Evolutionary conservation across 2,888 invertebrate genomes (phyloP).

Genomic region (Tethea ocularis): DNA sequence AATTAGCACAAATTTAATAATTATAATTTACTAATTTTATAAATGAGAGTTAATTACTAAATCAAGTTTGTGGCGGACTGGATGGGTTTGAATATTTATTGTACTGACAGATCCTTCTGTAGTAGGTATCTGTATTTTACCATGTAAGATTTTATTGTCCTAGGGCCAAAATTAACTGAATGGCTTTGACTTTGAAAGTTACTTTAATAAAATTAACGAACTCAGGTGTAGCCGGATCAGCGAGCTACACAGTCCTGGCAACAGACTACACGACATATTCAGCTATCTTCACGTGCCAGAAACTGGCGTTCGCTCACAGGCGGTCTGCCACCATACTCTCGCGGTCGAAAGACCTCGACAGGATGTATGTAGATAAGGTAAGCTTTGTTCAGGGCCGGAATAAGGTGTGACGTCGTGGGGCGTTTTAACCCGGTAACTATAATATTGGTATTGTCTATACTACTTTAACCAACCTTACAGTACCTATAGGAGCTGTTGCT

Average conservation of each 20-base stretch:
- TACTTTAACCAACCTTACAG: background rate
- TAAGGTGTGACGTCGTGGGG: background rate
- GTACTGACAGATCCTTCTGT: too few species aligned
- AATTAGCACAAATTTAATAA: too few species aligned
- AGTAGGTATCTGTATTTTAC: too few species aligned
- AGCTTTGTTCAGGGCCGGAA: constrained; percentile 6
- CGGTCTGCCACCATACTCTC: constrained; percentile 93
- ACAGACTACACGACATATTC: constrained; percentile 91
- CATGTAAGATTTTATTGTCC: too few species aligned
- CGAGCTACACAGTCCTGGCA: constrained; percentile 88
- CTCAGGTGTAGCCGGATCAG: constrained; percentile 88
- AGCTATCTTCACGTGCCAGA: constrained; percentile 91
- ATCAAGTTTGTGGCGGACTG: too few species aligned
- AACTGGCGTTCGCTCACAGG: constrained; percentile 88
- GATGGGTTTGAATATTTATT: too few species aligned
- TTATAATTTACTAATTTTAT: too few species aligned
- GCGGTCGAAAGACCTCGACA: constrained; percentile 88
- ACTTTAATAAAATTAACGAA: background rate
- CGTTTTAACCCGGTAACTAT: background rate
- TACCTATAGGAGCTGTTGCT: too few species aligned
- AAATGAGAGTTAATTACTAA: too few species aligned
- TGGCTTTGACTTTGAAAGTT: background rate
- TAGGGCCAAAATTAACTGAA: too few species aligned
- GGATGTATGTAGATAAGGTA: constrained; percentile 87
- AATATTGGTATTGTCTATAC: background rate